Evolutionary conservation across 2,888 invertebrate species (phyloP).

Genomic region (Scelioninae gen. 1): DNA sequence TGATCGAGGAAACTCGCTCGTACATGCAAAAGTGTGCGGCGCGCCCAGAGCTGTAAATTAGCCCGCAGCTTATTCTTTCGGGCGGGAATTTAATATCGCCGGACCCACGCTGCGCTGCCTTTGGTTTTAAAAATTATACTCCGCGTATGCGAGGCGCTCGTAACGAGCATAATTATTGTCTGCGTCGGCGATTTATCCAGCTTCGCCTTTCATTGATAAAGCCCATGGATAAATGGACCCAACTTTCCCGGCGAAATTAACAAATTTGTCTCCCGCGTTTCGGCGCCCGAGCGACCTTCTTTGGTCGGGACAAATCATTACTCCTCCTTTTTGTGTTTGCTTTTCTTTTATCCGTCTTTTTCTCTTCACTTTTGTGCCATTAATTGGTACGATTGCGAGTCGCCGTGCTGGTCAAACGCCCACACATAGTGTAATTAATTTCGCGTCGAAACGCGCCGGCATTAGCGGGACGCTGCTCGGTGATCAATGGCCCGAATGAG

Average conservation of each 20-base stretch:
- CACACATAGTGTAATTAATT: slow-evolving; percentile 80
- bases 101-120: slow-evolving; percentile 80
- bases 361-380: background rate
- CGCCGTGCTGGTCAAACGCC: slow-evolving; percentile 72
- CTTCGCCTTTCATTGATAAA: slow-evolving; percentile 60
- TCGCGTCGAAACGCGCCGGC: slow-evolving; percentile 76
- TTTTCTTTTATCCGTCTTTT: too few species aligned
- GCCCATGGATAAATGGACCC: slow-evolving; percentile 49
- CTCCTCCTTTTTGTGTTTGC: slow-evolving; percentile 22
- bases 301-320: slow-evolving; percentile 32
- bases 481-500: slow-evolving; percentile 83
- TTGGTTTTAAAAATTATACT: slow-evolving; percentile 63
- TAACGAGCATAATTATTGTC: slow-evolving; percentile 82
- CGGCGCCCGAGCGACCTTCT: slow-evolving; percentile 35
- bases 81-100: slow-evolving; percentile 81
- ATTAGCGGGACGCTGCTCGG: slow-evolving; percentile 73
- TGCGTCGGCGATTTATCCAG: slow-evolving; percentile 53
- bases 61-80: slow-evolving; percentile 80
- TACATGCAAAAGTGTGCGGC: slow-evolving; percentile 66
- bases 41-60: slow-evolving; percentile 82
- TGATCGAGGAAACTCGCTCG: slow-evolving; percentile 48
- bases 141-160: slow-evolving; percentile 64
- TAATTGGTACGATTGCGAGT: slow-evolving; percentile 55
- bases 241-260: slow-evolving; percentile 53
- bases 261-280: slow-evolving; percentile 48